Evolutionary conservation across 2,888 invertebrate genomes (phyloP).

Genomic region (Sminthurides aquaticus): DNA sequence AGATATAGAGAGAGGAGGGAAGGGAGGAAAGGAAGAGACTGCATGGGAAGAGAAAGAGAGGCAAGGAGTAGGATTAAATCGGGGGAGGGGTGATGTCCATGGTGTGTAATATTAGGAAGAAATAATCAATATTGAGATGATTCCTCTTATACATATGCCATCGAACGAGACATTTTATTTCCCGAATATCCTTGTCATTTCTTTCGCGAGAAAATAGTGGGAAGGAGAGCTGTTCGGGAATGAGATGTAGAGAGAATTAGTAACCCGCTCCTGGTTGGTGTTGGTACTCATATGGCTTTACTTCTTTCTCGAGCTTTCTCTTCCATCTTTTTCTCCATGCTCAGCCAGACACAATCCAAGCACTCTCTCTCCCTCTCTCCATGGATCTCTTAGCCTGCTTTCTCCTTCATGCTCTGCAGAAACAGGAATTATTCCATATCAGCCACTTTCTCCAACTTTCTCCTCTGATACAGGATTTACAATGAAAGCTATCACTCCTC

Average conservation of each 20-base stretch:
- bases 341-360: not conserved
- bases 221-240: slow-evolving; percentile 4
- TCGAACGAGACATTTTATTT: slow-evolving; percentile 36
- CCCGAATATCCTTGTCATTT: slow-evolving; percentile 39
- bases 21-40: too few relatives aligned
- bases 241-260: slow-evolving; percentile 9
- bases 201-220: slow-evolving; percentile 19
- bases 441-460: too few relatives aligned
- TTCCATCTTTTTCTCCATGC: not conserved
- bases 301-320: not conserved
- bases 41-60: slow-evolving; percentile 13
- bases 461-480: too few relatives aligned
- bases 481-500: too few relatives aligned
- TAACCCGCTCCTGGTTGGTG: not conserved
- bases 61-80: slow-evolving; percentile 5
- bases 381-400: not conserved
- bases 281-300: slow-evolving; percentile 1
- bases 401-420: too few relatives aligned
- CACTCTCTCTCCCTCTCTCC: not conserved
- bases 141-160: slow-evolving; percentile 29
- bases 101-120: slow-evolving; percentile 23
- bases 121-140: slow-evolving; percentile 44
- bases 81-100: slow-evolving; percentile 21
- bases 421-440: too few relatives aligned
- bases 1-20: slow-evolving; percentile 2